A percentile compares a stretch with the other conserved stretches of the same genome.
Evolutionary conservation across 2,888 invertebrate species (phyloP).

Genomic region (Dryocosmus kuriphilus): DNA sequence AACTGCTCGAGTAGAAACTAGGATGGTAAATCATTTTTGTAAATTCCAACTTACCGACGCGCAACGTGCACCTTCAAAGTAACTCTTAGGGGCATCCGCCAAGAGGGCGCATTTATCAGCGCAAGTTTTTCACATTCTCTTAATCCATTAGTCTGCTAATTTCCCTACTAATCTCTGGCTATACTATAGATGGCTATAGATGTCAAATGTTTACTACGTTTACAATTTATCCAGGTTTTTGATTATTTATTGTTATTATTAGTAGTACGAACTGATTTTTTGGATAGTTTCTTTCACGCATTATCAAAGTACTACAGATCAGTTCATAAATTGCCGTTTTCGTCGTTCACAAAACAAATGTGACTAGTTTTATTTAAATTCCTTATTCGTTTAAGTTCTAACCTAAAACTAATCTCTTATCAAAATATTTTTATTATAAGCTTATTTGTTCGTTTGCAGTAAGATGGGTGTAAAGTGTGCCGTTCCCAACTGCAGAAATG

Average conservation of each 20-base stretch:
- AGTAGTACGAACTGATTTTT: background rate
- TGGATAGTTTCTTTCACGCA: background rate
- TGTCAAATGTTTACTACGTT: too few species aligned
- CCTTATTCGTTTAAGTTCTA: background rate
- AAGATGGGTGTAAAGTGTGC: conserved; percentile 9
- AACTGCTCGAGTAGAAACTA: too few species aligned
- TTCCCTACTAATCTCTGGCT: too few species aligned
- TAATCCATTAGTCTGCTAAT: too few species aligned
- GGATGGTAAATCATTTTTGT: too few species aligned
- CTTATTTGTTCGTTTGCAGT: conserved; percentile 9
- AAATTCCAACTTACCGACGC: too few species aligned
- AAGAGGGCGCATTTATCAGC: too few species aligned
- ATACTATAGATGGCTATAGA: too few species aligned
- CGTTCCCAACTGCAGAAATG: conserved; percentile 11
- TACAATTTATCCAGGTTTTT: background rate
- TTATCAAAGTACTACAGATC: background rate
- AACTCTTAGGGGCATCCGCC: too few species aligned
- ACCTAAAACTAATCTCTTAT: background rate
- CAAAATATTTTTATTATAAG: background rate
- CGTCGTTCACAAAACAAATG: background rate
- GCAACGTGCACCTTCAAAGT: too few species aligned
- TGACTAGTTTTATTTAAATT: background rate
- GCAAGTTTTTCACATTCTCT: too few species aligned
- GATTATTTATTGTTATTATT: too few species aligned
- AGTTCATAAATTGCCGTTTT: background rate